Evolutionary conservation across 2,113 vertebrate genomes (phyloP).

Genomic region (Aspiorhynchus laticeps): DNA sequence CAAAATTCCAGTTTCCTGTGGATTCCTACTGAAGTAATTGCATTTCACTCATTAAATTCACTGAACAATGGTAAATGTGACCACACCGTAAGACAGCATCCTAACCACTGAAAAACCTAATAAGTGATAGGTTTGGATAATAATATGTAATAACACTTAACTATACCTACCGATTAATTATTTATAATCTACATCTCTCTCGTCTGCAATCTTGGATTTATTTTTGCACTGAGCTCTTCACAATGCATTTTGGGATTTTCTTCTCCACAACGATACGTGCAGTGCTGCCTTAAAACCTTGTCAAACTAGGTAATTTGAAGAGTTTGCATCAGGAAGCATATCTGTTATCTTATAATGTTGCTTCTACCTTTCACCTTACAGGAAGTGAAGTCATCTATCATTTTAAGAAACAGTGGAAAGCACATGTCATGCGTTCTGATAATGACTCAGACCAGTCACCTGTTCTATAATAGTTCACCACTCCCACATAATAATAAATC

Average conservation of each 20-base stretch:
- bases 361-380: not conserved
- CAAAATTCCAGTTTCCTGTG: not conserved
- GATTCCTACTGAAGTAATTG: not conserved
- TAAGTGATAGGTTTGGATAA: too few relatives aligned
- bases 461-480: not conserved
- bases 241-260: too few relatives aligned
- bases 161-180: too few relatives aligned
- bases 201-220: too few relatives aligned
- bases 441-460: slow-evolving; percentile 21
- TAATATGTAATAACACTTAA: too few relatives aligned
- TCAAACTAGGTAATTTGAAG: too few relatives aligned
- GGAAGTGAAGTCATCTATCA: slow-evolving; percentile 25
- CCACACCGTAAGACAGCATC: too few relatives aligned
- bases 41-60: not conserved
- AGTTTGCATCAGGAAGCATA: not conserved
- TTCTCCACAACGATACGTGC: too few relatives aligned
- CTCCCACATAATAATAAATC: slow-evolving; percentile 29
- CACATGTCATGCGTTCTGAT: not conserved
- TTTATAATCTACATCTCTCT: too few relatives aligned
- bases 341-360: not conserved
- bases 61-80: too few relatives aligned
- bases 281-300: too few relatives aligned
- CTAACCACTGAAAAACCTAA: not conserved
- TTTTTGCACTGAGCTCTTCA: too few relatives aligned
- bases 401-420: slow-evolving; percentile 19